Conservation (phyloP, 2,797 vertebrate genomes). For the Rhadinocentrus ornatus region DNA sequence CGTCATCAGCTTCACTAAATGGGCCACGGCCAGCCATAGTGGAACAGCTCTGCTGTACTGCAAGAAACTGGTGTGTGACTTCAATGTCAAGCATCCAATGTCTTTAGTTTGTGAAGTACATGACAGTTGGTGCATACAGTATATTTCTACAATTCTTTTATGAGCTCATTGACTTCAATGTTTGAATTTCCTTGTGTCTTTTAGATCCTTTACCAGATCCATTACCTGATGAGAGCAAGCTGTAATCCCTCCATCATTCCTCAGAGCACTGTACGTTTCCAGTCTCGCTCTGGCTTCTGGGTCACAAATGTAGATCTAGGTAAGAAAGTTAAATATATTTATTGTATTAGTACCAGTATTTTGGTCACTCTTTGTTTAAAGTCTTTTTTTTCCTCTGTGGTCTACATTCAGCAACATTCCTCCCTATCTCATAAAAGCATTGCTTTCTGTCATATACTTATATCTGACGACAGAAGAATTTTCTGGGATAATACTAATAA, state of each 20-base stretch:
- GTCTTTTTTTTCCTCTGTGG: neutral
- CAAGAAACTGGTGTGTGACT: slow-evolving; percentile 90
- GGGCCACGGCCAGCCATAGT: slow-evolving; percentile 94
- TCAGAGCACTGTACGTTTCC: slow-evolving; percentile 84
- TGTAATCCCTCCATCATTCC: slow-evolving; percentile 83
- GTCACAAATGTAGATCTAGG: slow-evolving; percentile 86
- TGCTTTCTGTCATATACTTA: neutral
- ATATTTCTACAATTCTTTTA: neutral
- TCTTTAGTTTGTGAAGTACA: neutral
- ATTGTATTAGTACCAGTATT: neutral
- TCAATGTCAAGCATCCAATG: neutral
- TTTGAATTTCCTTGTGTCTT: neutral
- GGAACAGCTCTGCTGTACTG: slow-evolving; percentile 95
- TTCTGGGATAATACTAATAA: neutral
- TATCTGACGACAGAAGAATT: neutral
- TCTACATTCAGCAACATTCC: neutral
- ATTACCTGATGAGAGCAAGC: slow-evolving; percentile 84
- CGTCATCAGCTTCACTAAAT: slow-evolving; percentile 95
- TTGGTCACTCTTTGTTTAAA: neutral
- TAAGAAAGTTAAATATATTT: slow-evolving; percentile 62
- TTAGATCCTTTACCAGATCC: slow-evolving; percentile 86
- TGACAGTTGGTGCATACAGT: neutral
- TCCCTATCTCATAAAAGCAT: neutral
- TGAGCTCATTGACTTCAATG: neutral
- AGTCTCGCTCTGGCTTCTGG: slow-evolving; percentile 86